A percentile compares a stretch with the other conserved stretches of the same genome.
Conservation (phyloP, 2,113 vertebrate genomes). For the Cisticola juncidis region DNA sequence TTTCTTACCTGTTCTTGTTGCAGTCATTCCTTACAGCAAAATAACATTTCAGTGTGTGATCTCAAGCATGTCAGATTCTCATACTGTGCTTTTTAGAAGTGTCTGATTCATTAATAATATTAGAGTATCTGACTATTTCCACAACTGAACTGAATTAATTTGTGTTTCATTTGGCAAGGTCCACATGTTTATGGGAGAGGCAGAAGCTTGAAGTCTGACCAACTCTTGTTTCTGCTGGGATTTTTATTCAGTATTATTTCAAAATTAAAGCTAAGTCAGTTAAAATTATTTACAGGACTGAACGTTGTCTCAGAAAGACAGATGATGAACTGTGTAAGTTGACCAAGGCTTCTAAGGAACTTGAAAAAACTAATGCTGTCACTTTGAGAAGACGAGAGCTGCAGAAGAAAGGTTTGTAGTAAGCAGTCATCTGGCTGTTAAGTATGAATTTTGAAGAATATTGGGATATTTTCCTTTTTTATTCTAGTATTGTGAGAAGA, state of each 20-base stretch:
- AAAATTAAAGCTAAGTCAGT: conserved; percentile 3
- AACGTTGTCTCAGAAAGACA: neutral
- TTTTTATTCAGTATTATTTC: neutral
- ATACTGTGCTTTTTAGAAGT: neutral
- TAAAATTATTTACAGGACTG: conserved; percentile 62
- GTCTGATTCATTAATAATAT: neutral
- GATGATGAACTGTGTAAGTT: conserved; percentile 25
- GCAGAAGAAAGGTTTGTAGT: conserved; percentile 74
- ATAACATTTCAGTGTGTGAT: neutral
- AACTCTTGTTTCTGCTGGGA: neutral
- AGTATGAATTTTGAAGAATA: neutral
- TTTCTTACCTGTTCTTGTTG: neutral
- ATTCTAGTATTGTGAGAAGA: neutral
- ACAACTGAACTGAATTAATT: neutral
- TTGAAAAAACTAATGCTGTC: conserved; percentile 11
- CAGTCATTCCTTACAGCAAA: neutral
- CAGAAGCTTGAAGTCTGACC: neutral
- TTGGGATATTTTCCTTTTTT: neutral
- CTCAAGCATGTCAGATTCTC: neutral
- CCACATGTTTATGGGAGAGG: neutral
- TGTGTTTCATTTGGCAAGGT: neutral
- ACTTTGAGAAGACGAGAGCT: conserved; percentile 17
- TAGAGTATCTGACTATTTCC: neutral
- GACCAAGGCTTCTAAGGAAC: conserved; percentile 2
- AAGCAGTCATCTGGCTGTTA: neutral